A percentile compares a stretch with the other conserved stretches of the same genome.
These are phyloP conservation scores for Platyura marginata DNA, from an alignment of 1,140 invertebrate species.

Conservation along the genomic window DNA sequence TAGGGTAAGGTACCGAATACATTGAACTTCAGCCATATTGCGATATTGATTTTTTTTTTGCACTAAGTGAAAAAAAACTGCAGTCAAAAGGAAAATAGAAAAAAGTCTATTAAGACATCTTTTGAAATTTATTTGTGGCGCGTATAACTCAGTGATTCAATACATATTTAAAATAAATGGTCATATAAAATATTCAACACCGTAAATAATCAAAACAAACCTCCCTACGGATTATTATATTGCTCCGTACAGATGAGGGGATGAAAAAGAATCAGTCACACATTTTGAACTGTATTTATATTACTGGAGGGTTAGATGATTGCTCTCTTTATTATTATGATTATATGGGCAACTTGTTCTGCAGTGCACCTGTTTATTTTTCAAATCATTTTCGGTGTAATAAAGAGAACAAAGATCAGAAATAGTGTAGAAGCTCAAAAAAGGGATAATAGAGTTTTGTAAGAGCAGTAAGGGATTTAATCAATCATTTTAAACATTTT, in stretches of 20 bases:
- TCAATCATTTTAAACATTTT: too few relatives aligned
- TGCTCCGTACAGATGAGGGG: background rate
- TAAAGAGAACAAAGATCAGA: too few relatives aligned
- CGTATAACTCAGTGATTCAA: background rate
- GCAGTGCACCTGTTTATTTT: background rate
- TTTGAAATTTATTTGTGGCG: background rate
- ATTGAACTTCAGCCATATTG: too few relatives aligned
- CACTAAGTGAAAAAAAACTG: too few relatives aligned
- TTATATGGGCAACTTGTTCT: background rate
- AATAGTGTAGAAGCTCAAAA: too few relatives aligned
- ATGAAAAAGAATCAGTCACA: background rate
- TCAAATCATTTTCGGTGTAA: too few relatives aligned
- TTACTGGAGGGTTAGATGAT: background rate
- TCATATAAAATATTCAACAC: background rate
- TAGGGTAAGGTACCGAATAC: too few relatives aligned
- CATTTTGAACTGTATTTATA: background rate
- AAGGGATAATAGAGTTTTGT: too few relatives aligned
- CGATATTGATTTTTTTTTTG: too few relatives aligned
- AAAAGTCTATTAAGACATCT: too few relatives aligned
- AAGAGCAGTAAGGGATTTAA: too few relatives aligned
- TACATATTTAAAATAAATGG: constrained; percentile 1
- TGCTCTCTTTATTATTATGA: background rate
- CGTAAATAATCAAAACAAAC: constrained; percentile 1
- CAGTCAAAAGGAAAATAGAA: too few relatives aligned
- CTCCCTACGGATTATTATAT: background rate